These are phyloP conservation scores for Dryas iulia DNA, from an alignment of 1,140 invertebrate genomes.

Conservation along the genomic window DNA sequence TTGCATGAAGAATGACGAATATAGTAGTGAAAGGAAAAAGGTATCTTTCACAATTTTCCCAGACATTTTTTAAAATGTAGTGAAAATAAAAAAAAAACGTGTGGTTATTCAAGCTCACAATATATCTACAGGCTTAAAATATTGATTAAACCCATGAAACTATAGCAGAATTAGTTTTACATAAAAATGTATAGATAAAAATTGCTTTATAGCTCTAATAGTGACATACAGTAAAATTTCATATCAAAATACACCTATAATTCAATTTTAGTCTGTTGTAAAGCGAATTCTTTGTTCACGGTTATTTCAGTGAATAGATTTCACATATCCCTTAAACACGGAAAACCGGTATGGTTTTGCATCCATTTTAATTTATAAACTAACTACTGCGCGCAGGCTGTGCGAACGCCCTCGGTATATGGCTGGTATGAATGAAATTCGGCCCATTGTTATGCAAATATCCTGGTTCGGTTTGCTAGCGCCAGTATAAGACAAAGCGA, in stretches of 20 bases:
- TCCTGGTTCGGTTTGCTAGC: constrained; percentile 60
- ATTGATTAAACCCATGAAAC: neutral
- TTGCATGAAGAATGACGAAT: constrained; percentile 34
- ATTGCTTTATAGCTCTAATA: neutral
- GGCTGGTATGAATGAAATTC: constrained; percentile 59
- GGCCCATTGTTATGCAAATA: constrained; percentile 75
- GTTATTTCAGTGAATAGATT: constrained; percentile 3
- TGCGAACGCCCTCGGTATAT: constrained; percentile 19
- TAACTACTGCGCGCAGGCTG: constrained; percentile 15
- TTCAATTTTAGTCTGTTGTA: neutral
- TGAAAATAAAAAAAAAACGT: neutral
- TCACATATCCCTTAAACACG: constrained; percentile 12
- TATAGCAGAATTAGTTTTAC: neutral
- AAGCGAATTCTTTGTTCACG: constrained; percentile 3
- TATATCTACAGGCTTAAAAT: neutral
- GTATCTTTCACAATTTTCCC: constrained; percentile 21
- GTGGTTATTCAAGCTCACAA: neutral
- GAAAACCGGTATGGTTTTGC: constrained; percentile 10
- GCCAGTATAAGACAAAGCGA: constrained; percentile 72
- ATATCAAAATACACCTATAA: neutral
- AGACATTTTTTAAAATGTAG: constrained; percentile 12
- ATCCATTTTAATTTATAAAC: constrained; percentile 23
- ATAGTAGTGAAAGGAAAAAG: constrained; percentile 18
- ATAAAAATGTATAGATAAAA: neutral
- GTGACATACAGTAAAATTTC: neutral